These are phyloP conservation scores for Ovis aries DNA, from an alignment of 2,113 vertebrate genomes.

Conservation along the genomic window ARS-UI_Ramb_v3.0 NC_056058.1:47005501-47006000, in stretches of 20 bases:
- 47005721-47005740: neutral
- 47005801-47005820: neutral
- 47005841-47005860: neutral
- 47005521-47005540: slow-evolving; percentile 7
- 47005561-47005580: neutral
- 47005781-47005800: neutral
- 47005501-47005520: neutral
- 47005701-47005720: neutral
- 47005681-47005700: neutral
- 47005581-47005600: neutral
- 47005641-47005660: neutral
- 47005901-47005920: neutral
- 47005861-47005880: neutral
- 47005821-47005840: neutral
- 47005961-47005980: neutral
- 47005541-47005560: neutral
- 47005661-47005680: neutral
- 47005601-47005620: neutral
- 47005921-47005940: neutral
- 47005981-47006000: neutral
- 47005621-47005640: neutral
- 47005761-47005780: neutral
- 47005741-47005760: neutral
- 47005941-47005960: neutral
- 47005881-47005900: neutral